phyloP scores from a whole-genome alignment of 1,140 invertebrate genomes.

The Lordiphosa collinella region DNA sequence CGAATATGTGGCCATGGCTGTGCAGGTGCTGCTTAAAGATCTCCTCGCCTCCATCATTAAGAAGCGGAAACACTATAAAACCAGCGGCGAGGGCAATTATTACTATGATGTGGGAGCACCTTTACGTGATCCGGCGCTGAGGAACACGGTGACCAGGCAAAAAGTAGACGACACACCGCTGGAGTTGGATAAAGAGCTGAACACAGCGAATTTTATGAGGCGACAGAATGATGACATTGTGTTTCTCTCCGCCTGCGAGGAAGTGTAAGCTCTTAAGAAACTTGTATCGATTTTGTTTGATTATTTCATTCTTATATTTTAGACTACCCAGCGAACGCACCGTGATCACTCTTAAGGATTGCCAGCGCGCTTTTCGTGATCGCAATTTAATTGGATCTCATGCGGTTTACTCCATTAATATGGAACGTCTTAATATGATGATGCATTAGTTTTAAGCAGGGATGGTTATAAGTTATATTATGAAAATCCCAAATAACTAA shows the following conservation, averaged over 20 bases:
- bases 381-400: constrained; percentile 82
- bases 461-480: too few relatives aligned
- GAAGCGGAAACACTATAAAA: constrained; percentile 86
- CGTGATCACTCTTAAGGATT: constrained; percentile 81
- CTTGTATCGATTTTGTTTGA: neutral
- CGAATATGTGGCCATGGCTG: constrained; percentile 86
- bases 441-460: constrained; percentile 80
- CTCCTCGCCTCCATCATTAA: constrained; percentile 87
- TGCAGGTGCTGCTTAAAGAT: constrained; percentile 88
- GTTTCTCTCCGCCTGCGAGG: constrained; percentile 74
- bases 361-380: constrained; percentile 81
- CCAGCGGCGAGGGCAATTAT: constrained; percentile 84
- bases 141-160: constrained; percentile 71
- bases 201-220: constrained; percentile 79
- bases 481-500: too few relatives aligned
- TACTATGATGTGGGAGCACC: constrained; percentile 86
- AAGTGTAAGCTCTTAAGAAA: constrained; percentile 48
- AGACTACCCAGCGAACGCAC: constrained; percentile 74
- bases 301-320: constrained; percentile 36
- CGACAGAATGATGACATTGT: constrained; percentile 79
- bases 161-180: constrained; percentile 80
- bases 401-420: constrained; percentile 82
- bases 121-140: constrained; percentile 61
- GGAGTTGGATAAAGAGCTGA: constrained; percentile 81
- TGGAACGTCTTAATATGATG: constrained; percentile 82